phyloP scores from a whole-genome alignment of 2,888 invertebrate species.

The Thysanoteuthis rhombus region DNA sequence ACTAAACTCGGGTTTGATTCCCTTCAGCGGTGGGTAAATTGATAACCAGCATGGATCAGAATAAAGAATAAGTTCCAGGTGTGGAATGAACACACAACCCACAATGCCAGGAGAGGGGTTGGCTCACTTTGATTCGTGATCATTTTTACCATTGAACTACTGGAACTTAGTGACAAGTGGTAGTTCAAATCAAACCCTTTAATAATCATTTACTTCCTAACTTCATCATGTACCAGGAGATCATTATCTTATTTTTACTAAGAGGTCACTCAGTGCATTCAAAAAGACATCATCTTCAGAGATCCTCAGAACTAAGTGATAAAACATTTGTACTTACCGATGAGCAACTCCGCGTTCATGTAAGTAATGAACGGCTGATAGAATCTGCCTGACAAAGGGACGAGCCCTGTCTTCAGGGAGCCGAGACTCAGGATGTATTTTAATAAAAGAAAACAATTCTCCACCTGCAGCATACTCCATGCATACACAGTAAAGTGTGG shows the following conservation, averaged over 20 bases:
- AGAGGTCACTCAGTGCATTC: background rate
- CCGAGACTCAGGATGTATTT: conserved; percentile 72
- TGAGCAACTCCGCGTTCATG: conserved; percentile 77
- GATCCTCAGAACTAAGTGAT: background rate
- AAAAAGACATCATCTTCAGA: background rate
- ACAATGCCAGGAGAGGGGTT: too few species aligned
- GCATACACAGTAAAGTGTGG: conserved; percentile 78
- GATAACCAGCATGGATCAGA: too few species aligned
- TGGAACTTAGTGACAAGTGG: too few species aligned
- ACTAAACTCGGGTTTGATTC: too few species aligned
- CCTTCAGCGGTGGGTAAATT: too few species aligned
- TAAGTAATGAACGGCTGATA: conserved; percentile 77
- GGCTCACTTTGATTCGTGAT: too few species aligned
- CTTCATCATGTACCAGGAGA: background rate
- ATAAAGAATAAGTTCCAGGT: too few species aligned
- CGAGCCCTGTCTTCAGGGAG: conserved; percentile 73
- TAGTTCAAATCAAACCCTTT: too few species aligned
- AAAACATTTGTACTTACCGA: conserved; percentile 70
- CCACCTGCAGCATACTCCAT: conserved; percentile 80
- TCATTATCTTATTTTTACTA: background rate
- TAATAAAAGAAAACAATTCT: conserved; percentile 77
- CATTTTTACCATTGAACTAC: too few species aligned
- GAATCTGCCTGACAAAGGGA: conserved; percentile 75
- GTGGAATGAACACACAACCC: too few species aligned
- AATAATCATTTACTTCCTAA: too few species aligned